Evolutionary conservation across 2,888 invertebrate species (phyloP), one percentile per base, ranked within the genome.

Genomic region (Aporophyla lueneburgensis): DNA sequence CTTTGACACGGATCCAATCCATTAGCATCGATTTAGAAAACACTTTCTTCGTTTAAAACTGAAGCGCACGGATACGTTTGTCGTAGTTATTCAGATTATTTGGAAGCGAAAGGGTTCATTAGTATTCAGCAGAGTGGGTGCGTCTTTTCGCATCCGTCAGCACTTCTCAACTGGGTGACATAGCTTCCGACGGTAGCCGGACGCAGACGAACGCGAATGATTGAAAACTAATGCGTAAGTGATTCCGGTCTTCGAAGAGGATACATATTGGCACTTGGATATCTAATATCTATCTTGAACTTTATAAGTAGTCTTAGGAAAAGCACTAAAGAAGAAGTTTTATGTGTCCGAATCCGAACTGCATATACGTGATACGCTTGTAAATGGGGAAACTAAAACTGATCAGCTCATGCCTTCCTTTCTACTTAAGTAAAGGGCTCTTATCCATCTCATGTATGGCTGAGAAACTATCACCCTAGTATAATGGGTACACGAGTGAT

Each of bases 111-210:
- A 68, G 46, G 53, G 27, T 65, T 82, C 77, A 86, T 87, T 86
- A 61, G 78, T 86, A 88, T 87, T 84, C 86, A 72, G 62, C 6
- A 24, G 53, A n/a, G 76, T 56, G 46, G 16, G 33, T 74, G 74
- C 62, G 75, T 77, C 73, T 74, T 80, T 76, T 80, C 65, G 67
- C 58, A 66, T 84, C 80, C 76, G 78, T 84, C 80, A 80, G 77
- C 72, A 76, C 74, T 81, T 80, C 79, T 86, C 74, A 82, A 84
- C 78, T 82, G 27, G 82, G 87, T 82, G 77, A 78, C 74, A 81
- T 80, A 63, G 84, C 73, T 84, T 82, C 80, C 85, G 78, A 82
- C 61, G 27, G 12, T 40, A 12, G 63, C 68, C 75, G 76, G 78
- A 86, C 59, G 67, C 65, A 74, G 61, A 69, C 75, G 51, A 77